These are phyloP conservation scores for Papilio polytes DNA, from an alignment of 1,140 invertebrate genomes.

Conservation along the genomic window DNA sequence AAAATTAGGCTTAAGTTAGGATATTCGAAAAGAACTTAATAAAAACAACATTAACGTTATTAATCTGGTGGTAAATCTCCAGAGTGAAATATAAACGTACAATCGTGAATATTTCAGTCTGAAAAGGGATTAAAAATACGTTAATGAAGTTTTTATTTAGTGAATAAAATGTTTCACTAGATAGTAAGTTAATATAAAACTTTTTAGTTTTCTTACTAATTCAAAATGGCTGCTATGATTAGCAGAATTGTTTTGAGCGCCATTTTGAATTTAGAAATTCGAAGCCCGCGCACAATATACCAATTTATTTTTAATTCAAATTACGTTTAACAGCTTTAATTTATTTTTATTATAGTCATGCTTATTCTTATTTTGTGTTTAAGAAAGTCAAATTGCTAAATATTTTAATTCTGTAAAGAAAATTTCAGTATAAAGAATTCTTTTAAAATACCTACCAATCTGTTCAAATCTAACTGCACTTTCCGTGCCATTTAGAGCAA, in stretches of 20 bases:
- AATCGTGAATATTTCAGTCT: too few relatives aligned
- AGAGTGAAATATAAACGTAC: too few relatives aligned
- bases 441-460: too few relatives aligned
- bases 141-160: too few relatives aligned
- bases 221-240: background rate
- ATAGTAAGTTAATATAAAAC: background rate
- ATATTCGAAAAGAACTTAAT: background rate
- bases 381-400: background rate
- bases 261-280: background rate
- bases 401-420: background rate
- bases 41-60: too few relatives aligned
- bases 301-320: background rate
- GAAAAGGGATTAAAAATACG: too few relatives aligned
- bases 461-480: too few relatives aligned
- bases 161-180: too few relatives aligned
- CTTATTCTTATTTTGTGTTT: background rate
- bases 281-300: constrained; percentile 4
- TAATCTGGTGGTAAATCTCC: too few relatives aligned
- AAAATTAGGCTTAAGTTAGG: background rate
- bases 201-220: background rate
- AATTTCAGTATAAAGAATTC: too few relatives aligned
- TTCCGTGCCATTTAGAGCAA: too few relatives aligned
- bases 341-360: background rate
- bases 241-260: background rate
- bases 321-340: constrained; percentile 19